Evolutionary conservation across 2,888 invertebrate species (phyloP), one percentile per base, ranked within the genome.

Genomic region (Physocephala rufipes): DNA sequence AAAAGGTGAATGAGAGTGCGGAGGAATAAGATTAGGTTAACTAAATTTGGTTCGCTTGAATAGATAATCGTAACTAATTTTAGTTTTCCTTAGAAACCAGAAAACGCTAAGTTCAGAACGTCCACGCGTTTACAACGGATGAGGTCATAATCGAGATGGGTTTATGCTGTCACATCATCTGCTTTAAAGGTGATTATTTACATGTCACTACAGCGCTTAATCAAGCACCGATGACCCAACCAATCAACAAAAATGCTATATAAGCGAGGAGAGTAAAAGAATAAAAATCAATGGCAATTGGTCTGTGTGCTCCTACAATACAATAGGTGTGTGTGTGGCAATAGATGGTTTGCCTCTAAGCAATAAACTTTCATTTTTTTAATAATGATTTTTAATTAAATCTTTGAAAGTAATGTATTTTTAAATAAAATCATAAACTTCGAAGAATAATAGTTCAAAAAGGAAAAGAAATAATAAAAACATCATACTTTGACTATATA

Each of bases 291-390:
- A n/a, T 2, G 12, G 53, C 21, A n/a, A 53, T 12, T 12, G 24
- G 12, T 9, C 19, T 12, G 15, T 9, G 61, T 61, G 21, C 7
- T n/a, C n/a, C n/a, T n/a, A n/a, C n/a, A n/a, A n/a, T n/a, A n/a
- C n/a, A n/a, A 13, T 61, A 30, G 2, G 28, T 61, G 28, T 28
- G 24, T 61, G 24, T 55, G 26, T 55, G 55, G 21, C 12, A 24
- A n/a, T 55, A 55, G n/a, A 19, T 21, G 13, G 13, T 55, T 9
- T 7, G 36, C 9, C 36, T 36, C 36, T 36, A 49, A 49, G 49
- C 16, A 49, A 49, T 1, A 61, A 68, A 68, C 68, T 68, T 68
- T 68, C 68, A 61, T 68, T 67, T 68, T 68, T 68, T 51, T 62
- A 30, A 36, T 51, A 68, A 68, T 68, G 62, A 43, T 51, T 68